Evolutionary conservation across 2,797 vertebrate genomes (phyloP), one percentile per base, ranked within the genome.

Genomic region (Otolemur crassicaudatus): DNA sequence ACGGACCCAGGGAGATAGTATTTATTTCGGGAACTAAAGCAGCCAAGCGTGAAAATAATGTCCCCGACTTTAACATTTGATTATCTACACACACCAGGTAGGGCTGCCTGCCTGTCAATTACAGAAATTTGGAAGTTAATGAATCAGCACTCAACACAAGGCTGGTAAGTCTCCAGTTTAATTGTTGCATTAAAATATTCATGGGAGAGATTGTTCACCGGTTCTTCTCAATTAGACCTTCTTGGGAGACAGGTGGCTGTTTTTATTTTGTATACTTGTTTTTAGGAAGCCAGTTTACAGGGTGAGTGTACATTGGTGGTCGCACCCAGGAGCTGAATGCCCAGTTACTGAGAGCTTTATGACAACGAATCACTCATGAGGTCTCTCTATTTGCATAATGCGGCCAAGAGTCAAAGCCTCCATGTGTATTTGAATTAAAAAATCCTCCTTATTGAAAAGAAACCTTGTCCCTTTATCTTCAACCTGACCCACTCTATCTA

Each of bases 21-120:
- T 80, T 72, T 72, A 80, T 58, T 91, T 80, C 73, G 86, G 53
- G 65, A 80, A 12, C 56, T 12, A 56, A 80, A 86, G 43, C 93
- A 29, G 23, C 75, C 13, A 29, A 86, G 73, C 56, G 0, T 73
- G 88, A 56, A 86, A 16, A 23, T 3, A 40, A 46, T 19, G 43
- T 80, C 53, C 17, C 19, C 0, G 27, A 67, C 14, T 0, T 20
- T 34, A 43, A 34, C 34, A 3, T 43, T 70, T 73, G 43, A 63
- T 73, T 49, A 56, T 79, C 72, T 85, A 29, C 12, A 4, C n/a
- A 22, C 17, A 5, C 29, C 70, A 90, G 49, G 37, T 8, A 37
- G 49, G 10, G 46, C n/a, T 25, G 0, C 27, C 9, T 29, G 58
- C 31, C 81, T n/a, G 81, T 61, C 72, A 53, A 5, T 85, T 86